Conservation (phyloP, 2,113 vertebrate species). For the Psilopsiagon aurifrons region DNA sequence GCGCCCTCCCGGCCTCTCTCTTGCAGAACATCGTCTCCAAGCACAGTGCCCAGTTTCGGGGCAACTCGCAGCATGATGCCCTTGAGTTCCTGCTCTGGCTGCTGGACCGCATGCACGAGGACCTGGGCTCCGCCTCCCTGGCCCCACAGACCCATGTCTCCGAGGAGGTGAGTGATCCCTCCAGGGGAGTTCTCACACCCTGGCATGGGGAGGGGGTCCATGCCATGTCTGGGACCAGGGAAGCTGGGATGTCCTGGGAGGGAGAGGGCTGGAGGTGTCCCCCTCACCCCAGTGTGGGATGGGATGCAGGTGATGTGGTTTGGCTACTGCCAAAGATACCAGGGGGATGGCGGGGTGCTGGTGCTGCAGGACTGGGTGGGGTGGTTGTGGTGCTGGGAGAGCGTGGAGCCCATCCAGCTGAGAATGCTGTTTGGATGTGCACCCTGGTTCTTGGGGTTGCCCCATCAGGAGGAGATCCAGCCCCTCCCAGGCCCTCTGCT, state of each 20-base stretch:
- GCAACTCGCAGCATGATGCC: conserved; percentile 92
- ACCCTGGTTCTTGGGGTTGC: neutral
- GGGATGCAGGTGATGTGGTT: neutral
- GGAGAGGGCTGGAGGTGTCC: fast-evolving
- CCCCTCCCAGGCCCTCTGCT: too few species aligned
- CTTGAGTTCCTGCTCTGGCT: conserved; percentile 97
- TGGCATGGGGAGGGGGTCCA: fast-evolving
- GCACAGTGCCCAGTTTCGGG: conserved; percentile 89
- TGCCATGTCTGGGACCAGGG: fast-evolving
- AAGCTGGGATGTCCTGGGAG: neutral
- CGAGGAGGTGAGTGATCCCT: conserved; percentile 76
- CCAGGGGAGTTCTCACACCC: neutral
- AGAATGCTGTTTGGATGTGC: neutral
- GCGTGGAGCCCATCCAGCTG: fast-evolving
- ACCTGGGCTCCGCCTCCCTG: conserved; percentile 76
- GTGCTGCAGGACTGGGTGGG: neutral
- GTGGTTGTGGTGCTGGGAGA: neutral
- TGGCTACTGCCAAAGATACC: neutral
- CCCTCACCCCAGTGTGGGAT: fast-evolving
- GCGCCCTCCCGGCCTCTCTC: neutral
- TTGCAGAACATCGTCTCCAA: conserved; percentile 89
- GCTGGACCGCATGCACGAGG: conserved; percentile 90
- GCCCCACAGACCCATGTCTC: conserved; percentile 63
- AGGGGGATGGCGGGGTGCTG: fast-evolving
- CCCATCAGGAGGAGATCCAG: neutral